phyloP scores from a whole-genome alignment of 1,140 invertebrate species.

The Drosophila insularis region DNA sequence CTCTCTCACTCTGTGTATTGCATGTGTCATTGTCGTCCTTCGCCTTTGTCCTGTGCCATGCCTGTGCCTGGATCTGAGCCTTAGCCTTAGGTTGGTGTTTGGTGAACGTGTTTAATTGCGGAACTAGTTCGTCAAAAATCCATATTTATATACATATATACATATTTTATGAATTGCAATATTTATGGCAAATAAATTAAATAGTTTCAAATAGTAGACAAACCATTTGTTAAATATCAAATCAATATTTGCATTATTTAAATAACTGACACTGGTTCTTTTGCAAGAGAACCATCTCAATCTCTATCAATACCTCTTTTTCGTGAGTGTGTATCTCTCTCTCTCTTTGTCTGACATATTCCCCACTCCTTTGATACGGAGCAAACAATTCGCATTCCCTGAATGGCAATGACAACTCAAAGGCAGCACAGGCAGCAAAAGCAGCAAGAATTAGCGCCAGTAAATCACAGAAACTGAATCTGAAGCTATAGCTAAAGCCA shows the following conservation, averaged over 20 bases:
- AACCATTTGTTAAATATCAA: no score
- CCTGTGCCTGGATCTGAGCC: background rate
- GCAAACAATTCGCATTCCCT: conserved; percentile 6
- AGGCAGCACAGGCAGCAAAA: background rate
- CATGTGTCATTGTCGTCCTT: background rate
- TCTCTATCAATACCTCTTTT: background rate
- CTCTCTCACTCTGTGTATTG: background rate
- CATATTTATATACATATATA: no score
- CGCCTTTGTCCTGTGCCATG: background rate
- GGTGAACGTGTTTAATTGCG: background rate
- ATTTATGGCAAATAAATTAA: background rate
- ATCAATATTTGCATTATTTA: no score
- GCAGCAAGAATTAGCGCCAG: conserved; percentile 31
- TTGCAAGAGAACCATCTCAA: background rate
- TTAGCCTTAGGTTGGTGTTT: background rate
- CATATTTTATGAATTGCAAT: background rate
- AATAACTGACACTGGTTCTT: background rate
- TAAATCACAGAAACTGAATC: conserved; percentile 36
- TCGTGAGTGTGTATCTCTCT: background rate
- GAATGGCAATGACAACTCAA: conserved; percentile 9
- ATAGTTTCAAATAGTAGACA: no score
- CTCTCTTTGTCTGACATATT: background rate
- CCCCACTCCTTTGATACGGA: background rate
- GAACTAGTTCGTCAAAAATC: background rate
- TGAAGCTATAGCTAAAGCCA: background rate